A percentile compares a stretch with the other conserved stretches of the same genome.
phyloP scores from a whole-genome alignment of 2,888 invertebrate genomes.

The Amphiduros pacificus region DNA sequence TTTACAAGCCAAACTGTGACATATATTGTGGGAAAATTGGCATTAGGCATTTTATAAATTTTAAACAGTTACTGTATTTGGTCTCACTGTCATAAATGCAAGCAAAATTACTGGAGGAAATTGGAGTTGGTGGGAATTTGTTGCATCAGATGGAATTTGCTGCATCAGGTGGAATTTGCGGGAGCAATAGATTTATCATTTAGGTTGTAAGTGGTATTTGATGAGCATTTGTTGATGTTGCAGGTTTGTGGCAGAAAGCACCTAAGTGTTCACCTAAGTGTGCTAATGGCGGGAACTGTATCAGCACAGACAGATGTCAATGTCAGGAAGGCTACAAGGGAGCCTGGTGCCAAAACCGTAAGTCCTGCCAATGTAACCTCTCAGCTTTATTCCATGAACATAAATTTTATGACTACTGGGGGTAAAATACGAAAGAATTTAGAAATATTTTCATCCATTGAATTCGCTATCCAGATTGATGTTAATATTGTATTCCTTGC shows the following conservation, averaged over 20 bases:
- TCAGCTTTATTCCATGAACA: background rate
- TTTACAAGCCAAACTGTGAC: no score
- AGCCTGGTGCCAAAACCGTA: slow-evolving; percentile 54
- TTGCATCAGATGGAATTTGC: no score
- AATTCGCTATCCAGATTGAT: background rate
- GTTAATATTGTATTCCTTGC: background rate
- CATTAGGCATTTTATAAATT: no score
- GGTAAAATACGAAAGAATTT: background rate
- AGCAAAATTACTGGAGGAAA: no score
- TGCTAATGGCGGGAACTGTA: slow-evolving; percentile 50
- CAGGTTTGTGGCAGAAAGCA: slow-evolving; percentile 15
- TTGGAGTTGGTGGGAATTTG: no score
- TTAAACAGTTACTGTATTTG: no score
- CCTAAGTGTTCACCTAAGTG: slow-evolving; percentile 42
- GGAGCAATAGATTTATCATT: no score
- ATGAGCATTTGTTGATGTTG: no score
- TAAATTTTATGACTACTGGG: background rate
- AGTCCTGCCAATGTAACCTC: slow-evolving; percentile 20
- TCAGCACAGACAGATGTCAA: slow-evolving; percentile 44
- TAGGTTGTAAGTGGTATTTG: no score
- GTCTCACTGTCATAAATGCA: no score
- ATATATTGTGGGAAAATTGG: no score
- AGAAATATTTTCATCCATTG: background rate
- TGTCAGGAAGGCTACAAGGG: slow-evolving; percentile 53
- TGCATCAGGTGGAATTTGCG: no score